phyloP scores from a whole-genome alignment of 2,888 invertebrate species.

The Choreutis nemorana region DNA sequence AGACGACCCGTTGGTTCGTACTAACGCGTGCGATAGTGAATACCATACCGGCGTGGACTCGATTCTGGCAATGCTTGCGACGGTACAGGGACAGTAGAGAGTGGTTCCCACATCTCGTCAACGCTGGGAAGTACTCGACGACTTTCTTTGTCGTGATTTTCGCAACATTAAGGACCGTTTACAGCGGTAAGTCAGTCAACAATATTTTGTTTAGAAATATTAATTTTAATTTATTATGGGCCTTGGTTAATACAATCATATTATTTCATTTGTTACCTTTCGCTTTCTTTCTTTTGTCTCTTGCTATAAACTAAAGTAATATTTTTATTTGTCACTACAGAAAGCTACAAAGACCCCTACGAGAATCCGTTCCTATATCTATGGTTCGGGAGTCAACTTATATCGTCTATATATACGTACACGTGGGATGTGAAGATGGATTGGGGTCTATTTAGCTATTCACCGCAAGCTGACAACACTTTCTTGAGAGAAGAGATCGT shows the following conservation, averaged over 20 bases:
- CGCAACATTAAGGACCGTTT: conserved; percentile 72
- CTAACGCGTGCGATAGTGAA: conserved; percentile 86
- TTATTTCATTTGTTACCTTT: too few relatives aligned
- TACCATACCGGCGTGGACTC: conserved; percentile 95
- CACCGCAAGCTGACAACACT: conserved; percentile 85
- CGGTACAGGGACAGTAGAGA: conserved; percentile 94
- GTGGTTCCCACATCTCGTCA: conserved; percentile 94
- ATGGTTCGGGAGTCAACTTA: conserved; percentile 85
- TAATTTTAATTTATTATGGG: too few relatives aligned
- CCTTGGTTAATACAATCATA: too few relatives aligned
- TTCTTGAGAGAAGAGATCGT: conserved; percentile 95
- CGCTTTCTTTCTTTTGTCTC: background rate
- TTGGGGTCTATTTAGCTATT: conserved; percentile 95
- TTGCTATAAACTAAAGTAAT: too few relatives aligned
- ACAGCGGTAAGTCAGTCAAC: conserved; percentile 27
- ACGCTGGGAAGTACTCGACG: conserved; percentile 98
- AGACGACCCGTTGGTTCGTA: conserved; percentile 75
- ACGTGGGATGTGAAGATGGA: conserved; percentile 99
- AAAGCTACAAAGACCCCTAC: conserved; percentile 65
- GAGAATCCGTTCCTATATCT: conserved; percentile 88
- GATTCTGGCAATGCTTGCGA: conserved; percentile 96
- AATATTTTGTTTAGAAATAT: too few relatives aligned
- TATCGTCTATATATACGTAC: conserved; percentile 94
- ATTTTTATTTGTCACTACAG: conserved; percentile 42
- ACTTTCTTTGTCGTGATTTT: conserved; percentile 95